Base-by-base conservation (phyloP, 2,113 vertebrate genomes). In the Toxotes chatareus region DNA sequence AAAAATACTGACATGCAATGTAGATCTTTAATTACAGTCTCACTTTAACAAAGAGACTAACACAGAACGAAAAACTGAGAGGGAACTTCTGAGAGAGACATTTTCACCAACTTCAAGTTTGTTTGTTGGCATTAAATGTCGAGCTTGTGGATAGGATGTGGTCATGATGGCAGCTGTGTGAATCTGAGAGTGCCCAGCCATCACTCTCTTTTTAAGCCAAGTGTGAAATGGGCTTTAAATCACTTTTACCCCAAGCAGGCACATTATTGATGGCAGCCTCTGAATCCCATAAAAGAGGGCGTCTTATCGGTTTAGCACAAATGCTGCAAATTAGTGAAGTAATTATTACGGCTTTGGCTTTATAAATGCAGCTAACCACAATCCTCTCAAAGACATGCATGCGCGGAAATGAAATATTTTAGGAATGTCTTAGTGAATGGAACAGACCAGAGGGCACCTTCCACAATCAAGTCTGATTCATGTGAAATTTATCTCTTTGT, bases 151-250 rank as follows among this genome's bases (percentile, higher is more conserved):
- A 73, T 23, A 64, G 71, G 82, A 72, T 80, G 72, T 68, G 82
- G 81, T 82, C 85, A 74, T 64, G 85, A 76, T 61, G 79, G 80
- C 77, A 85, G 89, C 84, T 78, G 76, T 65, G 75, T 83, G 86
- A 49, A 82, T 85, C 75, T 40, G 51, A 86, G 76, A 75, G 79
- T 61, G 80, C 68, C 77, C 71, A 73, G 88, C 80, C 80, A 87
- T 86, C 77, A 75, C 65, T 88, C 67, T 79, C 76, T 76, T 76
- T 87, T 83, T 90, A 93, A 91, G 87, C 86, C 86, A 83, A 90
- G 86, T 93, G 92, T 95, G 91, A 94, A 95, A 94, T 94, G 85
- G 84, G 93, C 87, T 91, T 93, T 91, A 93, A 93, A 91, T 90
- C 77, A 89, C 86, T 93, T 91, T 81, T 73, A 86, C 86, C 86